These are phyloP conservation scores for Isotomurus palustris DNA, from an alignment of 2,888 invertebrate genomes.

Conservation along the genomic window DNA sequence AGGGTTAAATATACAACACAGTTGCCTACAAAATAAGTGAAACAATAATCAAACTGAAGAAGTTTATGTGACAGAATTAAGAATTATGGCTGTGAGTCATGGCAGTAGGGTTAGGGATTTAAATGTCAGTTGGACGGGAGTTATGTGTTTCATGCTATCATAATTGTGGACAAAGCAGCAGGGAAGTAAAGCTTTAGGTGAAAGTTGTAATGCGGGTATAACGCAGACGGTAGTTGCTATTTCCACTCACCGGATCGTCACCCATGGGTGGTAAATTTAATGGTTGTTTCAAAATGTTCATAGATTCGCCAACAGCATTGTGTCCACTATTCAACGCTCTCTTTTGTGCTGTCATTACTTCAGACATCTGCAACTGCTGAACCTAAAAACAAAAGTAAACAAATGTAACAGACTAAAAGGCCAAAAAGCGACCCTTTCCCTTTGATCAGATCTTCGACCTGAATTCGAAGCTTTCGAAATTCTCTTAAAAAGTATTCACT, in stretches of 20 bases:
- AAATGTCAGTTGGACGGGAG: no score
- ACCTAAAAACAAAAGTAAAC: slow-evolving; percentile 54
- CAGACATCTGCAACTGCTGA: slow-evolving; percentile 79
- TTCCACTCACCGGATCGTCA: slow-evolving; percentile 45
- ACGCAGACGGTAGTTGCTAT: slow-evolving; percentile 42
- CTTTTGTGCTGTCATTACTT: slow-evolving; percentile 84
- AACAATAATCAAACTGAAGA: no score
- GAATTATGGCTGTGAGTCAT: no score
- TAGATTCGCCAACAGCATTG: slow-evolving; percentile 65
- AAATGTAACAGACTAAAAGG: not conserved
- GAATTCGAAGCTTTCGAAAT: slow-evolving; percentile 26
- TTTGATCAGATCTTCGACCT: slow-evolving; percentile 19
- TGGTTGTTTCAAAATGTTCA: slow-evolving; percentile 41
- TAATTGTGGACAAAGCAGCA: not conserved
- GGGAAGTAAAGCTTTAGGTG: slow-evolving; percentile 22
- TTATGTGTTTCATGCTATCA: no score
- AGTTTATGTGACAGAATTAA: no score
- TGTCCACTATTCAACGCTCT: slow-evolving; percentile 85
- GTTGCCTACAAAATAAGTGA: no score
- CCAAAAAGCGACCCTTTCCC: no score
- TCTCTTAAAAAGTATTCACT: slow-evolving; percentile 26
- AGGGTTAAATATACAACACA: no score
- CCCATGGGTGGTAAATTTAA: slow-evolving; percentile 44
- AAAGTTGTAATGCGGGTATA: slow-evolving; percentile 42
- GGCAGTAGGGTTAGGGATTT: no score